Evolutionary conservation across 2,888 invertebrate species (phyloP).

Genomic region (Nesidiocoris tenuis): DNA sequence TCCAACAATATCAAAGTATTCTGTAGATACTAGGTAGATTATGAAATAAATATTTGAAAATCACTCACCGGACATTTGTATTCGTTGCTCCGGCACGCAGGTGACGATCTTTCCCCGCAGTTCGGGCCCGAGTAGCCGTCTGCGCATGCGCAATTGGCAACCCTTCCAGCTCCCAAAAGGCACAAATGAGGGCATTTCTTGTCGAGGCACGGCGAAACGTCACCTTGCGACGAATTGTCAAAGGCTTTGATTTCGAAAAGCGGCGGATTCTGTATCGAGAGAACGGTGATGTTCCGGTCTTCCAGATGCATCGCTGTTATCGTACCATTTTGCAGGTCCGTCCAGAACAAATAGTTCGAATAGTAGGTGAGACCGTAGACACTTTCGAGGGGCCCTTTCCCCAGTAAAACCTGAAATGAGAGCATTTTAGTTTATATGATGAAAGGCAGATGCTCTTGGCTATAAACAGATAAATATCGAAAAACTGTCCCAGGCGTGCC

Average conservation of each 20-base stretch:
- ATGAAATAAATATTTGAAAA: too few species aligned
- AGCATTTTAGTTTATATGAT: too few species aligned
- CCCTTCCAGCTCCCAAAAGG: constrained; percentile 61
- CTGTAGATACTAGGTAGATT: too few species aligned
- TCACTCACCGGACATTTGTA: constrained; percentile 19
- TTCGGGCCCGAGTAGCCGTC: constrained; percentile 58
- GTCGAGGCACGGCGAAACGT: constrained; percentile 40
- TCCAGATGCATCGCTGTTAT: constrained; percentile 59
- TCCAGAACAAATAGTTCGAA: constrained; percentile 67
- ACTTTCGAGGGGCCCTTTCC: constrained; percentile 57
- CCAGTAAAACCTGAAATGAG: constrained; percentile 56
- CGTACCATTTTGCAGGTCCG: constrained; percentile 67
- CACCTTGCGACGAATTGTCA: constrained; percentile 58
- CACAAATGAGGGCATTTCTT: constrained; percentile 69
- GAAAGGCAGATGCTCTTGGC: too few species aligned
- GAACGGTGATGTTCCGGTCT: constrained; percentile 56
- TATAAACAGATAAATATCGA: too few species aligned
- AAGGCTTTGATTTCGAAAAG: constrained; percentile 69
- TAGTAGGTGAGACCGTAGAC: constrained; percentile 69
- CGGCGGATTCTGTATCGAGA: constrained; percentile 64
- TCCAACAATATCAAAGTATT: too few species aligned
- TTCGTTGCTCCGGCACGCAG: constrained; percentile 69
- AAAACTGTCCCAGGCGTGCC: too few species aligned
- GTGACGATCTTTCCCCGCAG: constrained; percentile 11
- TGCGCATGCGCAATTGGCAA: constrained; percentile 62